Percentiles rank a stretch among this genome's conserved stretches.
These are phyloP conservation scores for Gallinago undulata DNA, from an alignment of 2,113 vertebrate genomes.

Conservation along the genomic window DNA sequence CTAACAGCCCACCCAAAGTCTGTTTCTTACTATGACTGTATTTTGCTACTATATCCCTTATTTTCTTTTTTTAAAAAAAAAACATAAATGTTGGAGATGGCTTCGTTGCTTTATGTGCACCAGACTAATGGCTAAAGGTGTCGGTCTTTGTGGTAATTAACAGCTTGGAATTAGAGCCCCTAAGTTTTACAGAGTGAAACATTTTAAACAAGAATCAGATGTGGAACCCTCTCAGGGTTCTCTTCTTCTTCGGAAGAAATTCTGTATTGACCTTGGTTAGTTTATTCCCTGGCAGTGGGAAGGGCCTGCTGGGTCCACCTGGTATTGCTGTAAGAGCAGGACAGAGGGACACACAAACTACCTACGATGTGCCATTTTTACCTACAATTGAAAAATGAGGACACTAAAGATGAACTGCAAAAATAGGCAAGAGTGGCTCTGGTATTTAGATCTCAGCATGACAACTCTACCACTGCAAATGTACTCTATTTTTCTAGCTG, in stretches of 20 bases:
- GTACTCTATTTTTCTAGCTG: slow-evolving; percentile 74
- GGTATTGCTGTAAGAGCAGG: slow-evolving; percentile 5
- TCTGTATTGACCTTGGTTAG: not conserved
- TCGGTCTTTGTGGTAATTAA: slow-evolving; percentile 1
- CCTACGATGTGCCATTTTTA: slow-evolving; percentile 48
- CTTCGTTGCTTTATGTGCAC: slow-evolving; percentile 10
- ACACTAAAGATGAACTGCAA: slow-evolving; percentile 61
- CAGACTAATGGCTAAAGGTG: slow-evolving; percentile 22
- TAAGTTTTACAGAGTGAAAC: slow-evolving; percentile 17
- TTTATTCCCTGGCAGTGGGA: slow-evolving; percentile 6
- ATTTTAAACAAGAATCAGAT: not conserved
- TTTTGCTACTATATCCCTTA: slow-evolving; percentile 40
- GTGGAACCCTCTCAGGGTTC: not conserved
- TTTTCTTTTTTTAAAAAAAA: not conserved
- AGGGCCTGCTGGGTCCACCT: slow-evolving; percentile 18
- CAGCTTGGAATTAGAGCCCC: slow-evolving; percentile 25
- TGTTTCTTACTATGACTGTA: slow-evolving; percentile 20
- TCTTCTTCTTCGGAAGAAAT: not conserved
- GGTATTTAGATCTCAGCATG: slow-evolving; percentile 60
- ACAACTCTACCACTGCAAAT: slow-evolving; percentile 60
- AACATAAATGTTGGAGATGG: not conserved
- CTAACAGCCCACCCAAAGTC: slow-evolving; percentile 36
- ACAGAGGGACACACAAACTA: slow-evolving; percentile 32
- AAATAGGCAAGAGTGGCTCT: slow-evolving; percentile 64
- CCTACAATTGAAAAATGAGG: slow-evolving; percentile 30